Evolutionary conservation across 2,888 invertebrate species (phyloP), one percentile per base, ranked within the genome.

Genomic region (Spatulosminthurus flaviceps): DNA sequence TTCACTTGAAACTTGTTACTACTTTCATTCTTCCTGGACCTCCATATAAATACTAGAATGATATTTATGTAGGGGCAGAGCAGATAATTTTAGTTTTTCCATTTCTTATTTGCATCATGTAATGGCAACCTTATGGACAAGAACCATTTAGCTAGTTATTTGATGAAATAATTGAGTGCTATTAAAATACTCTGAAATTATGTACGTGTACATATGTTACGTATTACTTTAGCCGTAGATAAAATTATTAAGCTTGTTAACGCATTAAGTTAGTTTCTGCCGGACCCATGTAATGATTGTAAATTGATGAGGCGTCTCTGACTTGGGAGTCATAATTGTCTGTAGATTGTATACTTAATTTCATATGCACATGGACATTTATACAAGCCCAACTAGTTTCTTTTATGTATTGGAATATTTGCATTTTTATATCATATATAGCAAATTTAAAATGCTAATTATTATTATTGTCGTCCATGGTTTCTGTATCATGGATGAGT

Each of bases 181-280:
- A 51, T 51, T 51, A 51, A 51, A 51, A 16, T 51, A 51, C 16
- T 16, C n/a, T 19, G 16, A 13, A 16, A 51, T 5, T n/a, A 51
- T n/a, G 51, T 51, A n/a, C n/a, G 51, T 4, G 16, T 51, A n/a
- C 51, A 19, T n/a, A 13, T 51, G 51, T n/a, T 19, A n/a, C n/a
- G n/a, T n/a, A n/a, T n/a, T n/a, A n/a, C n/a, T n/a, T n/a, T n/a
- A n/a, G n/a, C 16, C 16, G n/a, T 16, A 51, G 19, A 51, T 34
- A 51, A 51, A 51, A 51, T 51, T 51, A 51, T 51, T 34, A 51
- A 51, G 51, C 51, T 51, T 51, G 51, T 51, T 51, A 51, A 51
- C 51, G 16, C 19, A 51, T 51, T 51, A 16, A 51, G 51, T 16
- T 51, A 19, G 5, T 51, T 51, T 51, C 9, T 13, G 1, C 19